These are phyloP conservation scores for Lethenteron camtschaticum DNA, from an alignment of 2,113 vertebrate genomes.

Conservation along the genomic window DNA sequence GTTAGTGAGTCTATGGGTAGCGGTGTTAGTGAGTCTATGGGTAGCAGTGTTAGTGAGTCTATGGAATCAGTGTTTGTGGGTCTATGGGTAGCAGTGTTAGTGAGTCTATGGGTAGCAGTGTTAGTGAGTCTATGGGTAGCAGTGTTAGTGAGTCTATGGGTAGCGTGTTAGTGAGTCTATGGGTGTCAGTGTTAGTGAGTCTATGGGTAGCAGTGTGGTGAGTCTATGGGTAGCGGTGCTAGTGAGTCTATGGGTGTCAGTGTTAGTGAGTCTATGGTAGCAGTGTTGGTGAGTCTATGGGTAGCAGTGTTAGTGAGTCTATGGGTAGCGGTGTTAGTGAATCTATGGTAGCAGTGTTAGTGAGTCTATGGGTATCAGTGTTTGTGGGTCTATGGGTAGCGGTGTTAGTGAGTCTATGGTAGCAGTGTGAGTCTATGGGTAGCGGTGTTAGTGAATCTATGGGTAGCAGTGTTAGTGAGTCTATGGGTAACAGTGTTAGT, in stretches of 20 bases:
- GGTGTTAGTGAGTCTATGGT: background rate
- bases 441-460: background rate
- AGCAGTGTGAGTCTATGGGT: background rate
- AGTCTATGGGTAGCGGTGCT: background rate
- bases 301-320: background rate
- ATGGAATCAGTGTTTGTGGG: background rate
- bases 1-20: background rate
- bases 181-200: background rate
- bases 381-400: background rate
- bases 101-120: background rate
- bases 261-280: background rate
- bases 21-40: background rate
- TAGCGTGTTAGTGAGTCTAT: background rate
- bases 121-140: background rate
- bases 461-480: background rate
- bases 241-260: background rate
- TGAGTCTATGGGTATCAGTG: background rate
- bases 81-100: background rate
- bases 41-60: background rate
- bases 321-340: background rate
- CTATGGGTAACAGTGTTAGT: background rate
- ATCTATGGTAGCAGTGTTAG: background rate
- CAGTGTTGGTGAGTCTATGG: background rate
- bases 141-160: background rate
- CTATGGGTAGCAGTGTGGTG: background rate